Evolutionary conservation across 2,797 vertebrate species (phyloP).

Genomic region (Eremophila alpestris): DNA sequence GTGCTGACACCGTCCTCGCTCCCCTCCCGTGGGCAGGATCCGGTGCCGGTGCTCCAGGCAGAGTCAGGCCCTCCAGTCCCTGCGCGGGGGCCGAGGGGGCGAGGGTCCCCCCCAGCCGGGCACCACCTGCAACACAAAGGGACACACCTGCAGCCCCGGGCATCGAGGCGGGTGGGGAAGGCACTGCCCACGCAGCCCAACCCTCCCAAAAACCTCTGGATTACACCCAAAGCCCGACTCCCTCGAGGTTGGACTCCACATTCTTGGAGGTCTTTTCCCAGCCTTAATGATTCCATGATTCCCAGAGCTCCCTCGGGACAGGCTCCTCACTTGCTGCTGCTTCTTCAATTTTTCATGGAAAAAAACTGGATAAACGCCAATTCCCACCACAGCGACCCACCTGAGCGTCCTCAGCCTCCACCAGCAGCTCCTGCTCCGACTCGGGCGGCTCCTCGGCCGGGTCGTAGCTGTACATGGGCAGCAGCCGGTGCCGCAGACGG

Average conservation of each 20-base stretch:
- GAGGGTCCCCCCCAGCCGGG: conserved; percentile 86
- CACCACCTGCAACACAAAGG: conserved; percentile 78
- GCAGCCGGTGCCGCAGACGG: conserved; percentile 90
- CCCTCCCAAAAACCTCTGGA: not conserved
- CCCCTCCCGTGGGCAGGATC: not conserved
- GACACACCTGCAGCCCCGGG: not conserved
- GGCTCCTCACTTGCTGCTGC: not conserved
- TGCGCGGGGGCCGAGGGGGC: conserved; percentile 80
- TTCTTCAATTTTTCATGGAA: not conserved
- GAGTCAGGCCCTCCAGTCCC: conserved; percentile 77
- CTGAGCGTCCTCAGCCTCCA: conserved; percentile 86
- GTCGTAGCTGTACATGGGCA: conserved; percentile 94
- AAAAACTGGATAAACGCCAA: accelerated
- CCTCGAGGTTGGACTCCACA: accelerated
- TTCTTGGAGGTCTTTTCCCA: not conserved
- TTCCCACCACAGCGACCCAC: conserved; percentile 64
- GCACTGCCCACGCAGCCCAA: not conserved
- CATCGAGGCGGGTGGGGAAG: accelerated
- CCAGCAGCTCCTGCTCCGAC: conserved; percentile 90
- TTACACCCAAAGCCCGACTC: not conserved
- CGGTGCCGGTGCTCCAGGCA: not conserved
- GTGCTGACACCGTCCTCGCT: not conserved
- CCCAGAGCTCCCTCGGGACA: not conserved
- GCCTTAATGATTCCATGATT: accelerated
- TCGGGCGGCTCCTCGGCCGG: conserved; percentile 92